Evolutionary conservation across 2,888 invertebrate genomes (phyloP).

Genomic region (Aphelenchoides bicaudatus): DNA sequence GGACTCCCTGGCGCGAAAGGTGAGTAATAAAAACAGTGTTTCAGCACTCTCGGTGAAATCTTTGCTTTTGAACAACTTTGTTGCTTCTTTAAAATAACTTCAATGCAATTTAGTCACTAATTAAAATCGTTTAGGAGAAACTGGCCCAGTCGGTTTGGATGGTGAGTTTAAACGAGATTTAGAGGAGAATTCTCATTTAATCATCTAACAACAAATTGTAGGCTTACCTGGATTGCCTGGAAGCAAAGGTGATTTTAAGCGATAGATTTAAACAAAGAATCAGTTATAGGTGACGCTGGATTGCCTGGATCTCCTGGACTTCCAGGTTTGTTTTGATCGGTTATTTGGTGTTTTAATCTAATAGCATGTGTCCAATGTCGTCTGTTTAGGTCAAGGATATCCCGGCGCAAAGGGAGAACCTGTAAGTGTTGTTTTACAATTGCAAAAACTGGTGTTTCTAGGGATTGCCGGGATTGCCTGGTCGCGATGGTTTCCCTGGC

Average conservation of each 20-base stretch:
- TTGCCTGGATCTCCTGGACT: background rate
- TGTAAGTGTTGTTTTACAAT: conserved; percentile 60
- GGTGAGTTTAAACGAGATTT: no score
- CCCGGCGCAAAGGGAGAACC: conserved; percentile 57
- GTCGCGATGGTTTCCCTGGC: conserved; percentile 46
- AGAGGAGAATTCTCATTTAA: no score
- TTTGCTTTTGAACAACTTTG: no score
- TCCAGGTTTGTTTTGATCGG: background rate
- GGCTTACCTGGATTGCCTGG: conserved; percentile 40
- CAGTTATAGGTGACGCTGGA: background rate
- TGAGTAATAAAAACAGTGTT: no score
- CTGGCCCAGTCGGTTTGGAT: conserved; percentile 29
- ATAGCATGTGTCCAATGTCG: no score
- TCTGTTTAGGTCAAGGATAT: conserved; percentile 64
- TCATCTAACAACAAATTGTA: no score
- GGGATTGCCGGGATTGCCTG: conserved; percentile 47
- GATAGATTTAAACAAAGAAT: conserved; percentile 28
- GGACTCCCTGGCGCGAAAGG: conserved; percentile 46
- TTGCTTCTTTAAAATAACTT: no score
- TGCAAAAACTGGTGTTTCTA: no score
- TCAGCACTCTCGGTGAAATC: no score
- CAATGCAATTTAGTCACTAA: no score
- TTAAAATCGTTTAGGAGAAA: no score
- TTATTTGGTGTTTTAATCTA: no score
- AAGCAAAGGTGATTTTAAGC: conserved; percentile 41